A percentile compares a stretch with the other conserved stretches of the same genome.
Conservation (phyloP, 1,140 invertebrate genomes). For the Globodera rostochiensis region DNA sequence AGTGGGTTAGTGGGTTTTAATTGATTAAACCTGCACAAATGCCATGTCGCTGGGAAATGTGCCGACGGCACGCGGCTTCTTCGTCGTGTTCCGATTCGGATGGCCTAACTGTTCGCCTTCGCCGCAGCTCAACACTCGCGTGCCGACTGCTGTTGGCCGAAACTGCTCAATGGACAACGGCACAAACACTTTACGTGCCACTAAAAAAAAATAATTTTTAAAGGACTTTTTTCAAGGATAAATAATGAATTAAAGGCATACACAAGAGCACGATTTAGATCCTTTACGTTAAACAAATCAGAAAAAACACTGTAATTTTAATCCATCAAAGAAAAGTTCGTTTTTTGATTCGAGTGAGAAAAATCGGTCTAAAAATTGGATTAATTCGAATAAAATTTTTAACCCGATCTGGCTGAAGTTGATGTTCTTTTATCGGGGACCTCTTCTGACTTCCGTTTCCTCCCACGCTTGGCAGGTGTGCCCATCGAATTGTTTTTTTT, state of each 20-base stretch:
- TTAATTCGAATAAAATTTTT: background rate
- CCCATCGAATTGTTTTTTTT: background rate
- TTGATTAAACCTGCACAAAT: slow-evolving; percentile 46
- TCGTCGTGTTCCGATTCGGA: slow-evolving; percentile 57
- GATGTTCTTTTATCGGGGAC: background rate
- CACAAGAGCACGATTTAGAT: no score
- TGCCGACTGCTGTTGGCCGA: slow-evolving; percentile 27
- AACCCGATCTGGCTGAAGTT: background rate
- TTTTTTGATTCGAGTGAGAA: background rate
- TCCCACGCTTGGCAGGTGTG: background rate
- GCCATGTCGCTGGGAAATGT: slow-evolving; percentile 53
- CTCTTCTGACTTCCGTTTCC: background rate
- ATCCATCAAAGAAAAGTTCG: background rate
- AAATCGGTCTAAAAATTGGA: background rate
- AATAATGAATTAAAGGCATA: background rate
- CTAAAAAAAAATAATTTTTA: background rate
- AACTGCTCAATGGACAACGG: slow-evolving; percentile 28
- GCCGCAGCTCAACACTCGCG: slow-evolving; percentile 54
- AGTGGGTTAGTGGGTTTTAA: no score
- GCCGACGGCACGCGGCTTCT: slow-evolving; percentile 59
- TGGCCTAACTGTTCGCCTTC: slow-evolving; percentile 60
- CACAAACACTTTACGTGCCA: slow-evolving; percentile 21
- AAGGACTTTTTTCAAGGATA: background rate
- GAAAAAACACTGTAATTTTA: no score
- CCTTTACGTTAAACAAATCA: no score